These are phyloP conservation scores for Dioctria linearis DNA, from an alignment of 2,888 invertebrate species.

Conservation along the genomic window DNA sequence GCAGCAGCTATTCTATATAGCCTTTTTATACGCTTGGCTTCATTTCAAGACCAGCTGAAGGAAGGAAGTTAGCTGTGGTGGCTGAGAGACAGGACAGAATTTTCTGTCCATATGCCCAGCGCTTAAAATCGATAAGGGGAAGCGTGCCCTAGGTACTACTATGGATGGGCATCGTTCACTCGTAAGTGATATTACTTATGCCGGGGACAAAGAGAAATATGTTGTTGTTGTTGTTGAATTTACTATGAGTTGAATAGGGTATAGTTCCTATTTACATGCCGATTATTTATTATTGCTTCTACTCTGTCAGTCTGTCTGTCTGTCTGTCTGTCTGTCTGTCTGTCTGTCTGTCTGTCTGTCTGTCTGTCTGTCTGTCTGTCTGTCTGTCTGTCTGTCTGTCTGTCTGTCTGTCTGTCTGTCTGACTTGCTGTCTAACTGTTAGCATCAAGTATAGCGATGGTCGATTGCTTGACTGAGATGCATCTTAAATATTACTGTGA, in stretches of 20 bases:
- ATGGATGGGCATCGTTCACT: not conserved
- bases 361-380: not conserved
- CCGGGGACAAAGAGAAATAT: constrained; percentile 2
- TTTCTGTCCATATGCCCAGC: constrained; percentile 31
- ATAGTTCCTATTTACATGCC: not conserved
- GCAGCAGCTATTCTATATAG: not conserved
- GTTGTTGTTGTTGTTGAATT: not conserved
- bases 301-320: too few relatives aligned
- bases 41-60: constrained; percentile 33
- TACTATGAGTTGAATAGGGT: not conserved
- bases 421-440: not conserved
- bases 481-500: too few relatives aligned
- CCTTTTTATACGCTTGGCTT: constrained; percentile 39
- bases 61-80: constrained; percentile 5
- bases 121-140: constrained; percentile 46
- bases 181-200: constrained; percentile 6
- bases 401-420: not conserved
- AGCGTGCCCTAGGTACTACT: constrained; percentile 12
- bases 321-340: too few relatives aligned
- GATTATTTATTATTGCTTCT: not conserved
- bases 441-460: not conserved
- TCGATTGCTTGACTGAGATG: not conserved
- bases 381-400: too few relatives aligned
- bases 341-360: not conserved
- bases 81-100: constrained; percentile 4